Base-by-base conservation (phyloP, 2,888 invertebrate species). In the Stenotaenia linearis region DNA sequence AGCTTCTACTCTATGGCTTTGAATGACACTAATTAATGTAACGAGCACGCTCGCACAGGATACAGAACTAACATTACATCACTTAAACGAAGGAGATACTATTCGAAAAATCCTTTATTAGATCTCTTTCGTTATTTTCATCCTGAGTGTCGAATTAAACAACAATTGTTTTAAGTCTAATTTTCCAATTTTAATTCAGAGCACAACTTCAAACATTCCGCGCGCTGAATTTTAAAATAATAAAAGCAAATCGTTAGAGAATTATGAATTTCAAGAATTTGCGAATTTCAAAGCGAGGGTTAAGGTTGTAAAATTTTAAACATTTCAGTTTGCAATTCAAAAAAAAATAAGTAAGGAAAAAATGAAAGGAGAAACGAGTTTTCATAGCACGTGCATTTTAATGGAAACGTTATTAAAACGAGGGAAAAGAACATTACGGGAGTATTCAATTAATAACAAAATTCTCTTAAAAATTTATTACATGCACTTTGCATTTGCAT, bases 11-110 rank as follows among this genome's bases (percentile, higher is more conserved):
- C 25, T 21, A 6, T 56, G 15, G 25, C 25, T 69, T 69, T 69
- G 23, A 28, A 69, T 69, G 69, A 28, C 69, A 69, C 69, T 69
- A 69, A 69, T 69, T 69, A 69, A 15, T n/a, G 69, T 28, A 69
- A 69, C 69, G 69, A 69, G 69, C 69, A 50, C 50, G 50, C 50
- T 50, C 50, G 69, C 28, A 25, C 69, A 28, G 23, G 28, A 69
- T 28, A 69, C 69, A n/a, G 23, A 25, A 69, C 69, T 25, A 69
- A 28, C 69, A 69, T 50, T 5, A 4, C 69, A 69, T 50, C 28
- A 4, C 69, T 23, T 69, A 28, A 0, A 15, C n/a, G 25, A 28
- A 28, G 23, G 69, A 69, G 69, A 25, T 3, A 28, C 4, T 69
- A 28, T 28, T 12, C 25, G 15, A 7, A n/a, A 50, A 50, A 50